These are phyloP conservation scores for Tylochromis polylepis DNA, from an alignment of 2,113 vertebrate genomes.

Conservation along the genomic window DNA sequence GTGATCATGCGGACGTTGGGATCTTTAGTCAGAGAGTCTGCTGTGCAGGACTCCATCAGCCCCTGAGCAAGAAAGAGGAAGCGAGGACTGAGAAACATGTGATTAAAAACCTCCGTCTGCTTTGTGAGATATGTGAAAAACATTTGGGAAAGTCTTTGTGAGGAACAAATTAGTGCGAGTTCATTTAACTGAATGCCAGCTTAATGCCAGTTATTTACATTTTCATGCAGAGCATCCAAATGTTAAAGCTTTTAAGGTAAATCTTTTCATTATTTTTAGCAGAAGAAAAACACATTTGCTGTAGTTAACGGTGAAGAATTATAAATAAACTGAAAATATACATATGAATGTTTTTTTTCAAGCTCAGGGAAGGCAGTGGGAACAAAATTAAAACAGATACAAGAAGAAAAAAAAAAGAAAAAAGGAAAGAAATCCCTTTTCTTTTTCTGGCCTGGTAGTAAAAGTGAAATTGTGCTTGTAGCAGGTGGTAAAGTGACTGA, in stretches of 20 bases:
- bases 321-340: background rate
- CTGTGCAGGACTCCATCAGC: slow-evolving; percentile 80
- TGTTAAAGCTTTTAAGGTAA: background rate
- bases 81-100: background rate
- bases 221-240: background rate
- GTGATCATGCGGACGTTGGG: slow-evolving; percentile 87
- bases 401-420: background rate
- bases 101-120: background rate
- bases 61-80: slow-evolving; percentile 66
- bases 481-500: slow-evolving; percentile 46
- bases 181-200: background rate
- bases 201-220: background rate
- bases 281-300: background rate
- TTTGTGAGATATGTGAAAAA: background rate
- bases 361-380: background rate
- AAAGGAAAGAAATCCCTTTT: background rate
- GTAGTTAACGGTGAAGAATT: background rate
- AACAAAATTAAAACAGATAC: background rate
- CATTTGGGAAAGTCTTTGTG: background rate
- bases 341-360: background rate
- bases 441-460: background rate
- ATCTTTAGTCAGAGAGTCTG: slow-evolving; percentile 78
- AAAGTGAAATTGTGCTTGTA: background rate
- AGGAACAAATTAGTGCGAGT: background rate
- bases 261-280: background rate